phyloP scores from a whole-genome alignment of 2,797 vertebrate species.

The Neosalanx taihuensis region DNA sequence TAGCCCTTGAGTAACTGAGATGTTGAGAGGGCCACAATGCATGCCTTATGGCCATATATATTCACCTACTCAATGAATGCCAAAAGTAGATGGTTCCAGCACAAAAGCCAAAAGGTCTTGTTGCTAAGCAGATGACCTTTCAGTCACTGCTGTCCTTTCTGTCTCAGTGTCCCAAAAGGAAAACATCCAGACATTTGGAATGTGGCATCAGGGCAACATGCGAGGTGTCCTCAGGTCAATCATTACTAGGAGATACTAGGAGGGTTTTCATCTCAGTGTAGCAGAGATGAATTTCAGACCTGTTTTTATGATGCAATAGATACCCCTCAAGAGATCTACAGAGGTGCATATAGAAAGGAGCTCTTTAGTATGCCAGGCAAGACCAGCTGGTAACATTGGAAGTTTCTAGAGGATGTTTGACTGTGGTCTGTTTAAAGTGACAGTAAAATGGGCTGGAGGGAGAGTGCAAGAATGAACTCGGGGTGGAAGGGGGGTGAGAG shows the following conservation, averaged over 20 bases:
- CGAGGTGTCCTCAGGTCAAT: slow-evolving; percentile 2
- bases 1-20: not conserved
- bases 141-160: slow-evolving; percentile 32
- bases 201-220: not conserved
- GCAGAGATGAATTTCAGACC: not conserved
- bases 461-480: not conserved
- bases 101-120: slow-evolving; percentile 37
- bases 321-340: not conserved
- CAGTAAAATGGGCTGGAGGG: slow-evolving; percentile 22
- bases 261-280: not conserved
- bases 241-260: slow-evolving; percentile 14
- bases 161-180: slow-evolving; percentile 27
- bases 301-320: not conserved
- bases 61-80: slow-evolving; percentile 11
- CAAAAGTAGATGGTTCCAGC: slow-evolving; percentile 27
- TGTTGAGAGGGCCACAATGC: not conserved
- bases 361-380: not conserved
- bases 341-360: not conserved
- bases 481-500: not conserved
- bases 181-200: slow-evolving; percentile 16
- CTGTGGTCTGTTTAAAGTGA: slow-evolving; percentile 21
- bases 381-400: not conserved
- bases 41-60: not conserved
- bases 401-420: not conserved
- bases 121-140: slow-evolving; percentile 52